Base-by-base conservation (phyloP, 2,888 invertebrate genomes). In the Omphaloscelis lunosa region DNA sequence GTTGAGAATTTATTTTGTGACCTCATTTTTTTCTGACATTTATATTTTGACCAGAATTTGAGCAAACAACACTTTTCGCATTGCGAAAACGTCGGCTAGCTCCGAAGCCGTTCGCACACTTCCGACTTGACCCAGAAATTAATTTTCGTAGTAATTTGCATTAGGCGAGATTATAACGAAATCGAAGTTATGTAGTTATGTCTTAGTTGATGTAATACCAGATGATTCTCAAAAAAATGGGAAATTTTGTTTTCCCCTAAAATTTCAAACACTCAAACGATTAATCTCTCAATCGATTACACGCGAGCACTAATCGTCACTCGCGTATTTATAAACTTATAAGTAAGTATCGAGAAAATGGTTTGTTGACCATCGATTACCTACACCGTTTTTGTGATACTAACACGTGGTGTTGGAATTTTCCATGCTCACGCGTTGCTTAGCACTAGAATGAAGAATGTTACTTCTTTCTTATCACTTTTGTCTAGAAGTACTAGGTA, bases 51-150 rank as follows among this genome's bases (percentile, higher is more conserved):
- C 39, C 51, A 77, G 65, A 81, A 74, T 72, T 82, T 69, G 29
- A 63, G 65, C 75, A 66, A 77, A 71, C 48, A 72, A 66, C 72
- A 70, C 45, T 65, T 81, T 80, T 85, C 73, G 77, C 73, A 68
- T 84, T 88, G 86, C 88, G 86, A 88, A 88, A 88, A 86, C 72
- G 41, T 80, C 66, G 77, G 61, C 66, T 61, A 71, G 56, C 34
- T 69, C 69, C 39, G 65, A 74, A 63, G 63, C n/a, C 56, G 70
- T 71, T 79, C 86, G 79, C 75, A 75, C 27, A 76, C 79, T 83
- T 86, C 73, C 72, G 70, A 80, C 74, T 75, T 88, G 88, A 88
- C 88, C 88, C 84, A 88, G 83, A 85, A 86, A 82, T 85, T 71
- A 75, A 66, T 78, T 78, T 80, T 70, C 53, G 15, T 73, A 34